Conservation (phyloP, 2,113 vertebrate species). For the Melanostigma gelatinosum region DNA sequence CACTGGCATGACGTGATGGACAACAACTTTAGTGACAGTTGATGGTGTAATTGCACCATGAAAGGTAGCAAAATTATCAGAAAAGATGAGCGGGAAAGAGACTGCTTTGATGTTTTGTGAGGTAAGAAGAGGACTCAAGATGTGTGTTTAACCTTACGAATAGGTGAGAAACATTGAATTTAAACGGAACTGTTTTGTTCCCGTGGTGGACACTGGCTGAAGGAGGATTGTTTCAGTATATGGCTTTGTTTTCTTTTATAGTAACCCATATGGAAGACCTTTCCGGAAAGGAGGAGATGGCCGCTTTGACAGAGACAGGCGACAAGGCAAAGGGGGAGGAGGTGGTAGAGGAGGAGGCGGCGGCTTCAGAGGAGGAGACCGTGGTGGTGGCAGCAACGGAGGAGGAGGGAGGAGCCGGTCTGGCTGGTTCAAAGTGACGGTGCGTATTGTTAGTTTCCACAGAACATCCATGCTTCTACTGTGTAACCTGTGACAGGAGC, state of each 20-base stretch:
- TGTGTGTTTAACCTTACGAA: neutral
- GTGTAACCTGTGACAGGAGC: neutral
- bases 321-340: conserved; percentile 59
- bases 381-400: conserved; percentile 42
- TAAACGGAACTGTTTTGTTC: neutral
- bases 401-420: conserved; percentile 68
- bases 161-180: neutral
- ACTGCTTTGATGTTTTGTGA: neutral
- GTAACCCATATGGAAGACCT: conserved; percentile 84
- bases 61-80: neutral
- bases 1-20: neutral
- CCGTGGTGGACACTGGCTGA: neutral
- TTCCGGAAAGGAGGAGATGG: conserved; percentile 79
- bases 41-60: neutral
- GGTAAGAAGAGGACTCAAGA: neutral
- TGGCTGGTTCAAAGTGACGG: conserved; percentile 89
- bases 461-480: neutral
- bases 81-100: neutral
- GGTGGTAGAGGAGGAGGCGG: conserved; percentile 56
- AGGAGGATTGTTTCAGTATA: neutral
- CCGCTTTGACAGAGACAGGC: conserved; percentile 80
- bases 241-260: conserved; percentile 43
- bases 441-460: conserved; percentile 66
- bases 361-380: conserved; percentile 74
- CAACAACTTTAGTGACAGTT: neutral